Evolutionary conservation across 2,888 invertebrate species (phyloP).

Genomic region (Agrotis segetum): DNA sequence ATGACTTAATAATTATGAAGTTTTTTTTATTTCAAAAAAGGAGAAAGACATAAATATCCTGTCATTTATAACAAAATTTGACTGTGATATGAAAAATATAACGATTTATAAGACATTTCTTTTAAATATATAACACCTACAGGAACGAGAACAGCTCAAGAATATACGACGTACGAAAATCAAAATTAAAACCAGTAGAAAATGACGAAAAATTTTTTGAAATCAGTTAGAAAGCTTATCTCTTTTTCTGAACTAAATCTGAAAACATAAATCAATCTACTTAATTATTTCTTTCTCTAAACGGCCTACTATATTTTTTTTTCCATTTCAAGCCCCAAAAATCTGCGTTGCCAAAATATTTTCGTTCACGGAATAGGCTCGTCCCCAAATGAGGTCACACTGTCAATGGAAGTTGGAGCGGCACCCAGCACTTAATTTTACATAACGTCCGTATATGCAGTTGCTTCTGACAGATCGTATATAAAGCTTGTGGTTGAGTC

Average conservation of each 20-base stretch:
- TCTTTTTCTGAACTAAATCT: background rate
- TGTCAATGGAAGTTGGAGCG: conserved; percentile 69
- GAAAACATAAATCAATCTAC: no score
- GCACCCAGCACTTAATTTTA: conserved; percentile 71
- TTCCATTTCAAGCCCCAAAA: background rate
- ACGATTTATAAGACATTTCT: background rate
- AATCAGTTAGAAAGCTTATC: no score
- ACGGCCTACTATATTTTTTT: no score
- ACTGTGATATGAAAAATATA: background rate
- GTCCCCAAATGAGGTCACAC: conserved; percentile 68
- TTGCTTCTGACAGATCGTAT: conserved; percentile 46
- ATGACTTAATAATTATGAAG: background rate
- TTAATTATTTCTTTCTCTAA: no score
- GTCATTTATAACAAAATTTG: background rate
- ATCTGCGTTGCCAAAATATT: conserved; percentile 15
- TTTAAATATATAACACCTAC: background rate
- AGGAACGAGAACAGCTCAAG: background rate
- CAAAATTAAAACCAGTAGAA: background rate
- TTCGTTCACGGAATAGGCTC: conserved; percentile 65
- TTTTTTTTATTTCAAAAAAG: no score
- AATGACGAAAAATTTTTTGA: background rate
- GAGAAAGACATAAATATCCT: no score
- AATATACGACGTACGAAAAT: background rate
- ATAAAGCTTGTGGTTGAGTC: conserved; percentile 22
- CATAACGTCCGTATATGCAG: conserved; percentile 64